These are phyloP conservation scores for Pan troglodytes DNA, from an alignment of 2,113 vertebrate genomes.

Conservation along the genomic window NHGRI_mPanTro3-v2.1_pri NC_072414.2:32394501-32395000, in stretches of 20 bases:
- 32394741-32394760: background rate
- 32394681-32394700: conserved; percentile 7
- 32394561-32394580: background rate
- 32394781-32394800: background rate
- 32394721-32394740: background rate
- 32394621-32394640: background rate
- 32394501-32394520: background rate
- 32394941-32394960: background rate
- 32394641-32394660: background rate
- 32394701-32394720: background rate
- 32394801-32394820: background rate
- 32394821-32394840: background rate
- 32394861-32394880: background rate
- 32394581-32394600: background rate
- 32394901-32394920: background rate
- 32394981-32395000: background rate
- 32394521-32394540: background rate
- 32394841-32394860: background rate
- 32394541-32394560: background rate
- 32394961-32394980: background rate
- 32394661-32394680: conserved; percentile 11
- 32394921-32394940: background rate
- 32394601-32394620: background rate
- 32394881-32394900: background rate
- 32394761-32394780: background rate